A percentile compares a stretch with the other conserved stretches of the same genome.
Conservation (phyloP, 2,113 vertebrate genomes). For the Hystrix brachyura region DNA sequence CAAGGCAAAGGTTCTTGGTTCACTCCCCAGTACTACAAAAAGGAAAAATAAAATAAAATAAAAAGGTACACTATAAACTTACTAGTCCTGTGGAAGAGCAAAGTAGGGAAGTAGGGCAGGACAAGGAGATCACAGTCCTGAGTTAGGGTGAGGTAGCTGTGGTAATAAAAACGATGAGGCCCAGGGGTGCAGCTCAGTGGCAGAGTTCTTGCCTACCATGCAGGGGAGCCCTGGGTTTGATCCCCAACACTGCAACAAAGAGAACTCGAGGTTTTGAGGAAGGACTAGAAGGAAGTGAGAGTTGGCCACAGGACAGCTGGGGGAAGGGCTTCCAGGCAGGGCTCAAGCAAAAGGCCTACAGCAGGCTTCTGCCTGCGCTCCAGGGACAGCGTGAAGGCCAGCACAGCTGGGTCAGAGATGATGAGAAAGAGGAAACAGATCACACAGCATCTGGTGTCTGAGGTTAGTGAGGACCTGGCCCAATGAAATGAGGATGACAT, state of each 20-base stretch:
- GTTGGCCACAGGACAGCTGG: neutral
- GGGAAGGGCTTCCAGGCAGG: neutral
- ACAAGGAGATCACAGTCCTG: neutral
- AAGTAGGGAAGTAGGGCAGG: neutral
- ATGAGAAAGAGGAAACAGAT: neutral
- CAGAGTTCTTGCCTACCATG: rapidly evolving
- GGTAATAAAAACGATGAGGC: neutral
- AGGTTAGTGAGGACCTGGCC: neutral
- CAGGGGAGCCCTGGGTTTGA: neutral
- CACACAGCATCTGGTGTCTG: neutral
- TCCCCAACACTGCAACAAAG: neutral
- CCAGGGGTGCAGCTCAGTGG: neutral
- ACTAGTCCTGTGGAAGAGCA: neutral
- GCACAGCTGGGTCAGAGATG: neutral
- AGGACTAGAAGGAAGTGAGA: neutral
- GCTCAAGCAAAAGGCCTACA: neutral
- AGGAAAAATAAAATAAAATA: too few relatives aligned
- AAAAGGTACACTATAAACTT: neutral
- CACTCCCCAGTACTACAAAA: neutral
- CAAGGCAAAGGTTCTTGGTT: neutral
- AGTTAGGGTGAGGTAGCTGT: neutral
- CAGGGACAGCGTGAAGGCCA: neutral
- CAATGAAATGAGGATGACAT: neutral
- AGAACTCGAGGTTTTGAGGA: neutral
- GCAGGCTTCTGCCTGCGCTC: neutral